Evolutionary conservation across 1,140 invertebrate species (phyloP), one percentile per base, ranked within the genome.

Genomic region (Bradysia coprophila): DNA sequence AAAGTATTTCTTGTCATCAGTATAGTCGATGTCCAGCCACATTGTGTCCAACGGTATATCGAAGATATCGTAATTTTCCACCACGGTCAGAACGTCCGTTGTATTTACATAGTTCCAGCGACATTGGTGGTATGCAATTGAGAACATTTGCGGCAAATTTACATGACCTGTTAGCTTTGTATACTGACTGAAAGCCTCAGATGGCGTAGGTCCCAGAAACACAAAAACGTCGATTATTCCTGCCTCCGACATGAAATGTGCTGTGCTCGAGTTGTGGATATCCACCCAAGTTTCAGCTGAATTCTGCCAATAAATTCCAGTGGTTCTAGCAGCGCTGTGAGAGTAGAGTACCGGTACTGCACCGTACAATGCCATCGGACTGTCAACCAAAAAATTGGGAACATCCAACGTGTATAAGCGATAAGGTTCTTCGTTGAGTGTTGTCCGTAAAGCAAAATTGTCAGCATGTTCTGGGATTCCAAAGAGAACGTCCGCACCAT

Each of bases 31-130:
- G 62, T 99, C 96, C 11, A 99, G 67, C 96, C 96, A 99, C 51
- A 99, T 78, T 6, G 84, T 81, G 66, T 99, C 96, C 61, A 89
- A 71, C 2, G 96, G 95, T 45, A 98, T 78, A 61, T 98, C 88
- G 56, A 90, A 70, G 22, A 72, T 67, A 62, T 99, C 96, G 61
- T 95, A 84, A 64, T 67, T 77, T 4, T 78, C 72, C 47, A 86
- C 76, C 0, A 94, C 83, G 16, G 68, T 60, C 21, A 74, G 67
- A 0, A 99, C 92, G 64, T 99, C 96, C 10, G 86, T 76, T 60
- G 97, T 80, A 62, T 97, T 91, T 51, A 95, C 94, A 63, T 99
- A 99, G 63, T 99, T 99, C 96, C 96, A 99, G 36, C 96, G 76
- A 49, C 78, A 84, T 64, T 99, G 96, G 64, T 99, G 96, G 61